A percentile compares a stretch with the other conserved stretches of the same genome.
Conservation (phyloP, 2,888 invertebrate species). For the Byasa hedistus region DNA sequence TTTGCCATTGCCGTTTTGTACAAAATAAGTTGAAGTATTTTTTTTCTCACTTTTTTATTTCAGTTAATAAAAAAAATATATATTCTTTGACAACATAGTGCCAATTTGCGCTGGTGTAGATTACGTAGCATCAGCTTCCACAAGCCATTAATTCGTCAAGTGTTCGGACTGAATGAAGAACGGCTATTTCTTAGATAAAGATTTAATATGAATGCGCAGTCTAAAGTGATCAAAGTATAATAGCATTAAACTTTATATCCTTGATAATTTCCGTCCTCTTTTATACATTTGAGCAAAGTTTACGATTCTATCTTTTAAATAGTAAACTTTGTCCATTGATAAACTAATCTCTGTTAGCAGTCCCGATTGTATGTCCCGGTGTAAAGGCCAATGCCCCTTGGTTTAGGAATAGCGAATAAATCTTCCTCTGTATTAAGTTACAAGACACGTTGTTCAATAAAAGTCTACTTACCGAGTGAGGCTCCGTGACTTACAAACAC, state of each 20-base stretch:
- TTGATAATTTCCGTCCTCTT: slow-evolving; percentile 14
- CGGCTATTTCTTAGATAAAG: no score
- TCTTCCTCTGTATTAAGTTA: slow-evolving; percentile 26
- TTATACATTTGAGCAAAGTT: slow-evolving; percentile 4
- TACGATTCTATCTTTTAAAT: slow-evolving; percentile 15
- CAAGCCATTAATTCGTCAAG: no score
- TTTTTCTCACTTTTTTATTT: no score
- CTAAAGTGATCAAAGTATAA: background rate
- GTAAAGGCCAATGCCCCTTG: slow-evolving; percentile 25
- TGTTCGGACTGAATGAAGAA: no score
- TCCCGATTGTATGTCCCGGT: slow-evolving; percentile 4
- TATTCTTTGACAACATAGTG: no score
- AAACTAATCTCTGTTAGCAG: slow-evolving; percentile 12
- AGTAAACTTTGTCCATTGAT: slow-evolving; percentile 23
- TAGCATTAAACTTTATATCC: background rate
- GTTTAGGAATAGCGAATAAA: slow-evolving; percentile 27
- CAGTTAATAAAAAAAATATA: no score
- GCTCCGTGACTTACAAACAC: slow-evolving; percentile 11
- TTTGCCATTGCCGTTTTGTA: no score
- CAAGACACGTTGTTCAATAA: slow-evolving; percentile 26
- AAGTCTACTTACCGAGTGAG: slow-evolving; percentile 12
- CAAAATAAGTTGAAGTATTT: no score
- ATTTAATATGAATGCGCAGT: background rate
- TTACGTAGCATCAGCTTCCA: no score
- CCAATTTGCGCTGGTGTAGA: no score